These are phyloP conservation scores for Trichoplusia ni DNA, from an alignment of 1,140 invertebrate species.

Conservation along the genomic window DNA sequence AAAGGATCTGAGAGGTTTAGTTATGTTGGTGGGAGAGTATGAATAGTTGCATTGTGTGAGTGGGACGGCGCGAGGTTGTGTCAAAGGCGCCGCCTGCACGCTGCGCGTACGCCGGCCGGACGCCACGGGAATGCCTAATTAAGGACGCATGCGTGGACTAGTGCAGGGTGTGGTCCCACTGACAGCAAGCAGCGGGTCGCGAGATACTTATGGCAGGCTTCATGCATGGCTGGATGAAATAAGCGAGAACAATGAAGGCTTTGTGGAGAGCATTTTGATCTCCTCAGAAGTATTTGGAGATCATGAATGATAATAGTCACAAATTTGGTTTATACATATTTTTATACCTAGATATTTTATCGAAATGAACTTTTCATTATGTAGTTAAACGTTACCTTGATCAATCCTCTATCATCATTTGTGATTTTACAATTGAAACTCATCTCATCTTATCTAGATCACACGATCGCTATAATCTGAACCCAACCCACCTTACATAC, in stretches of 20 bases:
- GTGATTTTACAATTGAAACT: not conserved
- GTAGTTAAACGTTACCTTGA: no score
- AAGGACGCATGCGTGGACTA: slow-evolving; percentile 79
- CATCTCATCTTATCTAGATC: not conserved
- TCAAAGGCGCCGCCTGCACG: slow-evolving; percentile 70
- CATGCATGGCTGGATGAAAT: not conserved
- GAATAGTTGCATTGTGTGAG: slow-evolving; percentile 77
- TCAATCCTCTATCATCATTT: not conserved
- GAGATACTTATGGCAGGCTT: no score
- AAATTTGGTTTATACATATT: no score
- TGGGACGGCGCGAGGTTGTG: slow-evolving; percentile 57
- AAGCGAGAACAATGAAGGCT: no score
- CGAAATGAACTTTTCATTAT: no score
- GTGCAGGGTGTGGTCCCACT: slow-evolving; percentile 46
- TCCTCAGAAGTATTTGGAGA: no score
- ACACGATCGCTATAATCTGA: slow-evolving; percentile 35
- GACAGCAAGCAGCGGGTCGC: slow-evolving; percentile 24
- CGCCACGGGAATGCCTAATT: slow-evolving; percentile 78
- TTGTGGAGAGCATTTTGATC: no score
- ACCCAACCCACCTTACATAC: slow-evolving; percentile 43
- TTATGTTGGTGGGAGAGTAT: slow-evolving; percentile 50
- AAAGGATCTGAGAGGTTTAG: slow-evolving; percentile 52
- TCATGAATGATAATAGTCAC: no score
- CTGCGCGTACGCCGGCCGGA: slow-evolving; percentile 75
- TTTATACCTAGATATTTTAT: no score